phyloP scores from a whole-genome alignment of 2,113 vertebrate genomes.

The Sander vitreus region DNA sequence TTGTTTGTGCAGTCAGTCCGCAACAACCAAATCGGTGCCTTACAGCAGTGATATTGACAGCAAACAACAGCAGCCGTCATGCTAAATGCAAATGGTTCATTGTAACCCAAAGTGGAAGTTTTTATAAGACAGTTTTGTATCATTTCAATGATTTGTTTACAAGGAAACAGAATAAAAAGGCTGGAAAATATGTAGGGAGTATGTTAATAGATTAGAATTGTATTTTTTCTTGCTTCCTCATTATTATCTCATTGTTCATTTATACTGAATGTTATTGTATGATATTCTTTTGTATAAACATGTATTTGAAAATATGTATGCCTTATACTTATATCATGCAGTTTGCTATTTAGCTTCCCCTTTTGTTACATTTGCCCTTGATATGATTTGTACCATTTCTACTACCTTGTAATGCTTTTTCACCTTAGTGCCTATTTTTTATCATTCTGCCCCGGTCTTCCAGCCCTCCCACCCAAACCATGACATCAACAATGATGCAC shows the following conservation, averaged over 20 bases:
- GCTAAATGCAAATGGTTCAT: constrained; percentile 66
- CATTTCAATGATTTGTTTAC: constrained; percentile 82
- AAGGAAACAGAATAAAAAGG: constrained; percentile 71
- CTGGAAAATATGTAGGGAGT: constrained; percentile 69
- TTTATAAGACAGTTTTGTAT: constrained; percentile 77
- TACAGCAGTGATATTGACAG: constrained; percentile 70
- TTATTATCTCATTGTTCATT: constrained; percentile 73
- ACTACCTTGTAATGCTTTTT: constrained; percentile 53
- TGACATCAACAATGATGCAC: constrained; percentile 50
- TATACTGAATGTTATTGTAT: constrained; percentile 80
- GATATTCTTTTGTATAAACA: constrained; percentile 81
- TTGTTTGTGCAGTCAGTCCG: constrained; percentile 62
- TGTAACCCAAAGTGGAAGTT: constrained; percentile 63
- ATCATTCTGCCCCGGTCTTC: constrained; percentile 58
- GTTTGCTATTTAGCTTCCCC: constrained; percentile 56
- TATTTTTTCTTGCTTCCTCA: constrained; percentile 63
- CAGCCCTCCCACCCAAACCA: constrained; percentile 37
- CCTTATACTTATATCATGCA: constrained; percentile 77
- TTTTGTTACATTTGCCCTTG: constrained; percentile 27
- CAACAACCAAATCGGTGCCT: constrained; percentile 81
- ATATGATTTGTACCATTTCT: constrained; percentile 54
- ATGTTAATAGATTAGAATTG: constrained; percentile 77
- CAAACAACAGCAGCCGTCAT: constrained; percentile 56
- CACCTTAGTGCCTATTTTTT: constrained; percentile 78
- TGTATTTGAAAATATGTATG: constrained; percentile 80